A percentile compares a stretch with the other conserved stretches of the same genome.
These are phyloP conservation scores for Leucosticte australis DNA, from an alignment of 2,113 vertebrate genomes.

Conservation along the genomic window DNA sequence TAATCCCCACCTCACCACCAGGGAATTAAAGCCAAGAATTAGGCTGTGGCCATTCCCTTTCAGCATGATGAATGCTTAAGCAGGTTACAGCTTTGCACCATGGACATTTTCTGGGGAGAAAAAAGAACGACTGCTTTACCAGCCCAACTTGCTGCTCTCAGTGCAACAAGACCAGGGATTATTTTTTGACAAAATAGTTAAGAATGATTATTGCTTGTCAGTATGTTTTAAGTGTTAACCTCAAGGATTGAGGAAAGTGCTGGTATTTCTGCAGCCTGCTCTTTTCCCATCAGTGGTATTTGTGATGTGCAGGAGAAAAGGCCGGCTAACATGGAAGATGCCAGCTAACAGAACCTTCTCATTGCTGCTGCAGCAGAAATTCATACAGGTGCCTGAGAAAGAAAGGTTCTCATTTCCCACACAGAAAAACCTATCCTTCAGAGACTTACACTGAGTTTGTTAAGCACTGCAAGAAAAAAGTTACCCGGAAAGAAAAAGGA, in stretches of 20 bases:
- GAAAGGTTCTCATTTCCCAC: neutral
- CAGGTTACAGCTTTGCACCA: slow-evolving; percentile 24
- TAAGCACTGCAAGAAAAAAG: neutral
- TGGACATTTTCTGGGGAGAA: neutral
- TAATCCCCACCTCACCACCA: slow-evolving; percentile 13
- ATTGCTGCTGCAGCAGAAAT: neutral
- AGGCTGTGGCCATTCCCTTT: neutral
- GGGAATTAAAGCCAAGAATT: slow-evolving; percentile 50
- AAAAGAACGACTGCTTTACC: neutral
- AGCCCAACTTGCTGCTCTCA: neutral
- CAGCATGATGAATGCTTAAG: slow-evolving; percentile 10
- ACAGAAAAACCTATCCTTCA: neutral
- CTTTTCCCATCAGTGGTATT: neutral
- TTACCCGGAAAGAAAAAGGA: neutral
- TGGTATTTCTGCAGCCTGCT: neutral
- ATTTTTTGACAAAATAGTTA: slow-evolving; percentile 9
- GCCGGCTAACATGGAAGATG: neutral
- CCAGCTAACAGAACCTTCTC: neutral
- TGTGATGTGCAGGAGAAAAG: neutral
- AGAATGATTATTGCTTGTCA: neutral
- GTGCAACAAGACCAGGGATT: neutral
- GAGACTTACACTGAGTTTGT: neutral
- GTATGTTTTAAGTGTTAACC: neutral
- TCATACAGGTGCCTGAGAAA: neutral
- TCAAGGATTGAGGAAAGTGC: neutral